Evolutionary conservation across 2,113 vertebrate species (phyloP), one percentile per base, ranked within the genome.

Genomic region (Dipodomys spectabilis): DNA sequence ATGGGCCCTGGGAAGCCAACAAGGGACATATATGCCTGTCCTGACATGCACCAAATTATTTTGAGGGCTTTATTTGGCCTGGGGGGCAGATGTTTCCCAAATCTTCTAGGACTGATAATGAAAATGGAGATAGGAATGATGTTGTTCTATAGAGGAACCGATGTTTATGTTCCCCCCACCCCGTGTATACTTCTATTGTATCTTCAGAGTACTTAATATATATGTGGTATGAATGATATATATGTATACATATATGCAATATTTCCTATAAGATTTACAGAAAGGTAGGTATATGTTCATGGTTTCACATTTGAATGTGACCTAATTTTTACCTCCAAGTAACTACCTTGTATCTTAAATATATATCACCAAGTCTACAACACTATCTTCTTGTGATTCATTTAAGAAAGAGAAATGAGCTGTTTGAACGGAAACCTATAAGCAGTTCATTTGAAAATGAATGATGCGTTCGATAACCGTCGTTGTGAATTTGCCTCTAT

Each of bases 311-410:
- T n/a, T 62, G 44, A 87, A 30, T 79, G 45, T 53, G 49, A 79
- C 23, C 71, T 85, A 25, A 0, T 82, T 23, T 11, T 28, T 12
- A 87, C 28, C n/a, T 53, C 44, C 45, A 72, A 45, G 45, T 27
- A 90, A 53, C 25, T 65, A 57, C 20, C 71, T 96, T 93, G 57
- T 64, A 23, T 73, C 84, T 90, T 81, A 83, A 73, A 81, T 64
- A 45, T 64, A 32, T 88, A 30, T 15, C 71, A 18, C 32, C 6
- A 62, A 57, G 45, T 73, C 19, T 88, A 0, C 73, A 77, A 67
- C 9, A 53, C 12, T 68, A 82, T 12, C 22, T 28, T 92, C n/a
- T 44, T 69, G 22, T 25, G 39, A 62, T 82, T 64, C 27, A 45
- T 44, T 82, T n/a, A 82, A 62, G 73, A 45, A 65, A 91, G 72